Evolutionary conservation across 2,888 invertebrate genomes (phyloP).

Genomic region (Trissolcus brochymenae): DNA sequence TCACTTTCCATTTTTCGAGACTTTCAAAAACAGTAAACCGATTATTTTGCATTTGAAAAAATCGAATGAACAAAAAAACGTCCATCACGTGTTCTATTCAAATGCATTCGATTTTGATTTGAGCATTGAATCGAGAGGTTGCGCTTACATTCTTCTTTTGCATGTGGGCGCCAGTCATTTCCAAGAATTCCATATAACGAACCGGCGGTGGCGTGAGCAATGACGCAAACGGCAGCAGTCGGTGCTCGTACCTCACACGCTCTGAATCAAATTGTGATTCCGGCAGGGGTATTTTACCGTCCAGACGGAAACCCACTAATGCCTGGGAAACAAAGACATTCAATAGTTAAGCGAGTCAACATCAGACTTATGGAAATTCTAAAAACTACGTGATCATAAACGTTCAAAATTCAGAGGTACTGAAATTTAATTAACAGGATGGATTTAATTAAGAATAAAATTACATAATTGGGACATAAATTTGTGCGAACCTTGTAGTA

Average conservation of each 20-base stretch:
- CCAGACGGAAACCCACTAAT: constrained; percentile 91
- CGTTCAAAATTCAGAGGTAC: too few species aligned
- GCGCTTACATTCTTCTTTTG: constrained; percentile 70
- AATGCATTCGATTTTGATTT: constrained; percentile 19
- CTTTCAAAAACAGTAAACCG: constrained; percentile 19
- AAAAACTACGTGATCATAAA: too few species aligned
- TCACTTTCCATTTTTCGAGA: constrained; percentile 1
- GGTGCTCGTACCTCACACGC: constrained; percentile 94
- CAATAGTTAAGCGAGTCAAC: background rate
- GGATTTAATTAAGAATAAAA: background rate
- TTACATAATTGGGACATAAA: background rate
- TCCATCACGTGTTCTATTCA: constrained; percentile 4
- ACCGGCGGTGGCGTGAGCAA: constrained; percentile 93
- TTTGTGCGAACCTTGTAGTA: constrained; percentile 87
- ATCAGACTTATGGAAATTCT: background rate
- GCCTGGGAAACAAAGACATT: constrained; percentile 78
- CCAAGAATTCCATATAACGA: constrained; percentile 91
- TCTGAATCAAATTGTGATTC: constrained; percentile 94
- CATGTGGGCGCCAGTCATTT: constrained; percentile 81
- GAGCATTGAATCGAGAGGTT: background rate
- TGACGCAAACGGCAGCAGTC: constrained; percentile 92
- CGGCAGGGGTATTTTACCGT: constrained; percentile 90
- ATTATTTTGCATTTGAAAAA: constrained; percentile 38
- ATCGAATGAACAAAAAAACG: background rate
- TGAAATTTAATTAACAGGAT: background rate